phyloP scores from a whole-genome alignment of 2,113 vertebrate species.

The Electrona antarctica region DNA sequence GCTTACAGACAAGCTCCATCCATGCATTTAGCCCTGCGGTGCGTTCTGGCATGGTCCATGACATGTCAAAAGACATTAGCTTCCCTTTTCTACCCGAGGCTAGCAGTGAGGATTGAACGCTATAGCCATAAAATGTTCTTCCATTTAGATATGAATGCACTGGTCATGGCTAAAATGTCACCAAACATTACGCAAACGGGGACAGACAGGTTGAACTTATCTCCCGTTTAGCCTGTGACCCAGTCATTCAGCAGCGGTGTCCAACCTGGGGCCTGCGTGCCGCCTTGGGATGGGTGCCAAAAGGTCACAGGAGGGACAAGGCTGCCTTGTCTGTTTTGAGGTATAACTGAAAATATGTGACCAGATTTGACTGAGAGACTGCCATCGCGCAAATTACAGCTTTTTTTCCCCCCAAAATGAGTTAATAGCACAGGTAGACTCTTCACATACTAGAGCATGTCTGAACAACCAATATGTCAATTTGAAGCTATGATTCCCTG shows the following conservation, averaged over 20 bases:
- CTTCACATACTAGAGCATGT: too few species aligned
- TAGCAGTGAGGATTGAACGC: constrained; percentile 42
- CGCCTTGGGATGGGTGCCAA: too few species aligned
- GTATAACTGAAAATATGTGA: too few species aligned
- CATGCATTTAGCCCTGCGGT: constrained; percentile 51
- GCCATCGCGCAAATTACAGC: too few species aligned
- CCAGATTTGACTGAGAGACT: too few species aligned
- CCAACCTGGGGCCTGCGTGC: too few species aligned
- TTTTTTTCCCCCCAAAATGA: too few species aligned
- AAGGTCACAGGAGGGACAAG: too few species aligned
- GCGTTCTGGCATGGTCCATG: constrained; percentile 44
- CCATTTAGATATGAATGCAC: constrained; percentile 67
- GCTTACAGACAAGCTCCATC: constrained; percentile 25
- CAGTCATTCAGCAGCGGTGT: neutral
- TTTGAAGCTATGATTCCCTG: too few species aligned
- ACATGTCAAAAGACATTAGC: constrained; percentile 68
- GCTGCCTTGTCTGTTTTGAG: too few species aligned
- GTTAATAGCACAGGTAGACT: too few species aligned
- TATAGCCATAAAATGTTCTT: constrained; percentile 61
- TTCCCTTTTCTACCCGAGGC: constrained; percentile 58
- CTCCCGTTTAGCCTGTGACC: constrained; percentile 23
- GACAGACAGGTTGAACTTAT: constrained; percentile 48
- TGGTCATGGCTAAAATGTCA: constrained; percentile 63
- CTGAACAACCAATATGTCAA: too few species aligned
- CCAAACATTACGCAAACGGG: constrained; percentile 54